phyloP scores from a whole-genome alignment of 2,113 vertebrate species.

The Ivindomyrus marchei region DNA sequence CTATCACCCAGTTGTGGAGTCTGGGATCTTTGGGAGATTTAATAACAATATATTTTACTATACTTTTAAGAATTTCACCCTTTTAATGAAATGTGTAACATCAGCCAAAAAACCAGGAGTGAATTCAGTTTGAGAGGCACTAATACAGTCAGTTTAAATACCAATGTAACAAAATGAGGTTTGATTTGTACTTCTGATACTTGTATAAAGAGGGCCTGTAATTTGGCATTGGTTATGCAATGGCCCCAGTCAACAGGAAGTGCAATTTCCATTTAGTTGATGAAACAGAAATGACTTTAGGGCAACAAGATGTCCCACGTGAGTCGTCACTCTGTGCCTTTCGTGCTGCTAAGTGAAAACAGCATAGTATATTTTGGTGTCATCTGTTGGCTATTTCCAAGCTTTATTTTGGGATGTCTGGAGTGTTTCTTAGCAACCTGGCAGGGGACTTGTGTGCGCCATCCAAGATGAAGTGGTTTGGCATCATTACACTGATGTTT shows the following conservation, averaged over 20 bases:
- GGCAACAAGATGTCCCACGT: background rate
- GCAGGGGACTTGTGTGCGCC: background rate
- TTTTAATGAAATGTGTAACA: background rate
- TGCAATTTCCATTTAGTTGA: background rate
- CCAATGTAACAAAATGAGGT: background rate
- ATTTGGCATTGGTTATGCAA: background rate
- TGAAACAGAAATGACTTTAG: constrained; percentile 2
- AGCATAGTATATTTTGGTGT: background rate
- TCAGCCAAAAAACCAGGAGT: background rate
- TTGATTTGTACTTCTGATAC: background rate
- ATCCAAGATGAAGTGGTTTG: background rate
- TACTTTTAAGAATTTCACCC: background rate
- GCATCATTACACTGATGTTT: background rate
- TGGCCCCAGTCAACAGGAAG: background rate
- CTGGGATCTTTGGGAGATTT: background rate
- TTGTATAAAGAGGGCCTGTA: background rate
- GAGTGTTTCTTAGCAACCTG: constrained; percentile 16
- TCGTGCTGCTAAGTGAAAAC: background rate
- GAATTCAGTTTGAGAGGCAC: background rate
- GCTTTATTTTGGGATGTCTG: constrained; percentile 1
- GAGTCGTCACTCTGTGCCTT: background rate
- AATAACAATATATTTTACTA: background rate
- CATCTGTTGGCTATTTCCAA: background rate
- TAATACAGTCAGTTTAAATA: background rate
- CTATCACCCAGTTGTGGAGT: background rate